A percentile compares a stretch with the other conserved stretches of the same genome.
phyloP scores from a whole-genome alignment of 2,113 vertebrate genomes.

The Aplodontia rufa region DNA sequence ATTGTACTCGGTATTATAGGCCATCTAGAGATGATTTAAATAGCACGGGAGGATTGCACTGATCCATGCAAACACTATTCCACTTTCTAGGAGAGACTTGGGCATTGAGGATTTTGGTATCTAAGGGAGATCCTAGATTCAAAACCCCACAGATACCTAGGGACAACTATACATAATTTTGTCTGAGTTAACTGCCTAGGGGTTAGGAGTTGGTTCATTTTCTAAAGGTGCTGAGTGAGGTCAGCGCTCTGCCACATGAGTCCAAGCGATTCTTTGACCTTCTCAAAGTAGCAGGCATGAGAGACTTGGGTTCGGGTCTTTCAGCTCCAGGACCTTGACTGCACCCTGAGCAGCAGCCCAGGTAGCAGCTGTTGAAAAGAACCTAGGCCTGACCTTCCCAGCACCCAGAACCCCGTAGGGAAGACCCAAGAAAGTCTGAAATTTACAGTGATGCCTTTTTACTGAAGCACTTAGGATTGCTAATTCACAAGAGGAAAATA shows the following conservation, averaged over 20 bases:
- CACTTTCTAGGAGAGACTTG: background rate
- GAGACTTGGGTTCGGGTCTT: background rate
- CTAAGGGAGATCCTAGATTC: background rate
- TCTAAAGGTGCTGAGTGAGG: background rate
- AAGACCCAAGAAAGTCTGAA: no score
- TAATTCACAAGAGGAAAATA: no score
- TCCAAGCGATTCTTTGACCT: no score
- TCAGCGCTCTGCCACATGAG: no score
- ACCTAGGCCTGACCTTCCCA: no score
- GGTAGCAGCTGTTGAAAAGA: no score
- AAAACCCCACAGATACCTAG: background rate
- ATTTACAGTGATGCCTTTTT: no score
- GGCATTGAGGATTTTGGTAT: background rate
- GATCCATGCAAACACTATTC: background rate
- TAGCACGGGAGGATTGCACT: no score
- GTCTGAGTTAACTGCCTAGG: background rate
- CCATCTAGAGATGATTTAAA: background rate
- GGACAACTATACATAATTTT: background rate
- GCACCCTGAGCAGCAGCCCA: background rate
- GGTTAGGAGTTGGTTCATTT: background rate
- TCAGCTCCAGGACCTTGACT: background rate
- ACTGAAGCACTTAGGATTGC: no score
- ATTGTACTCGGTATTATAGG: background rate
- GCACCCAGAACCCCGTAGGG: no score
- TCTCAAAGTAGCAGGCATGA: background rate